These are phyloP conservation scores for Agapetus fuscipes DNA, from an alignment of 2,888 invertebrate genomes.

Conservation along the genomic window DNA sequence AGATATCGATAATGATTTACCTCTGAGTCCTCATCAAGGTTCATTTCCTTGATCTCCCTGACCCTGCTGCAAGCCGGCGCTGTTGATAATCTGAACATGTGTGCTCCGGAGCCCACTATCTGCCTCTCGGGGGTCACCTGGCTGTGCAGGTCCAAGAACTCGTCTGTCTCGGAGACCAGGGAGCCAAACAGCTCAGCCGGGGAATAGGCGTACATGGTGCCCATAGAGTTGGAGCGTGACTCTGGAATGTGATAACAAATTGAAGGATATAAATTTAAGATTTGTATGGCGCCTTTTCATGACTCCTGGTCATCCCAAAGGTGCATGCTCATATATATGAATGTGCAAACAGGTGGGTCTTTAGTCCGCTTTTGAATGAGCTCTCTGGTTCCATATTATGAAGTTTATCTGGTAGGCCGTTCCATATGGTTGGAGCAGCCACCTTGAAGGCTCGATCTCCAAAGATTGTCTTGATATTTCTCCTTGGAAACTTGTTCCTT, in stretches of 20 bases:
- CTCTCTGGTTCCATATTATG: no score
- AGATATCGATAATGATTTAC: no score
- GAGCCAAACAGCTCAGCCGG: slow-evolving; percentile 50
- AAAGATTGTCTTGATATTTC: slow-evolving; percentile 8
- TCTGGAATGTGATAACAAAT: slow-evolving; percentile 41
- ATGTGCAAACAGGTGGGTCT: no score
- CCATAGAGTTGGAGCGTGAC: slow-evolving; percentile 61
- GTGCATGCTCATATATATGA: no score
- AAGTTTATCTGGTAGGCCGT: no score
- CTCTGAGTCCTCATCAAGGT: slow-evolving; percentile 2
- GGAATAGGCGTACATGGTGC: slow-evolving; percentile 45
- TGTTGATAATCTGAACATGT: slow-evolving; percentile 12
- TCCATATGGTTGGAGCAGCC: no score
- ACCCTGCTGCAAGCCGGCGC: slow-evolving; percentile 12
- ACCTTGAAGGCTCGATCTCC: no score
- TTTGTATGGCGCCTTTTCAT: no score
- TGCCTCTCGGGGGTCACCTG: slow-evolving; percentile 41
- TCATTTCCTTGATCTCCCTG: neutral
- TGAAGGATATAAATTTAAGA: slow-evolving; percentile 6
- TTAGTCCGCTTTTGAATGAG: no score
- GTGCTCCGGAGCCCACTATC: slow-evolving; percentile 12
- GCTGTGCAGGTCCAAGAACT: slow-evolving; percentile 45
- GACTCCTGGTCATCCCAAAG: no score
- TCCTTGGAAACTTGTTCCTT: no score
- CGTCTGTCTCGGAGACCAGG: slow-evolving; percentile 45